phyloP scores from a whole-genome alignment of 2,888 invertebrate genomes.

The Ophion slaviceki region DNA sequence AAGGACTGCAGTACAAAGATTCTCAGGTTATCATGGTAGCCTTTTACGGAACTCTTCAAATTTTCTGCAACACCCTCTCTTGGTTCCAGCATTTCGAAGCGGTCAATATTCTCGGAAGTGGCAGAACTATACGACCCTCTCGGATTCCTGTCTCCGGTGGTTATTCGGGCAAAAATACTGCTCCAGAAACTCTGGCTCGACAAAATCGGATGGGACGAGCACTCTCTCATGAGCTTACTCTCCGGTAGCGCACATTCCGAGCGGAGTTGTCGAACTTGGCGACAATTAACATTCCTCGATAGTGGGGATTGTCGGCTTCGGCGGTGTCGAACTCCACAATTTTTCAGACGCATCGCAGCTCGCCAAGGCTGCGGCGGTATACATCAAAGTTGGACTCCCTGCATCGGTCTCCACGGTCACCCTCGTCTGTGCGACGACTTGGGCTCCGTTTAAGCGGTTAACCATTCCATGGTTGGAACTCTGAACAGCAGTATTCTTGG shows the following conservation, averaged over 20 bases:
- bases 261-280: constrained; percentile 27
- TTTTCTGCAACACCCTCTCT: background rate
- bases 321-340: constrained; percentile 55
- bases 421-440: constrained; percentile 58
- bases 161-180: constrained; percentile 61
- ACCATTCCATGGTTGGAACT: constrained; percentile 71
- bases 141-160: constrained; percentile 57
- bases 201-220: constrained; percentile 60
- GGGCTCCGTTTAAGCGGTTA: constrained; percentile 64
- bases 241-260: constrained; percentile 35
- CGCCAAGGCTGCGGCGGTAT: constrained; percentile 59
- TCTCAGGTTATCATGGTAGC: constrained; percentile 58
- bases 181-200: constrained; percentile 62
- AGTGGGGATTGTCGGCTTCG: constrained; percentile 1
- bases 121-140: constrained; percentile 64
- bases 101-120: constrained; percentile 47
- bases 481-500: constrained; percentile 58
- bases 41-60: constrained; percentile 39
- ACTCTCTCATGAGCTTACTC: background rate
- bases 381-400: background rate
- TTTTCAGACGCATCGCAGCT: constrained; percentile 63
- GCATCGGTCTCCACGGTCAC: background rate
- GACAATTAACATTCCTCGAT: constrained; percentile 50
- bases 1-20: constrained; percentile 46
- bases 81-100: constrained; percentile 38